Evolutionary conservation across 2,888 invertebrate genomes (phyloP), one percentile per base, ranked within the genome.

Genomic region (Chymomyza caudatula): DNA sequence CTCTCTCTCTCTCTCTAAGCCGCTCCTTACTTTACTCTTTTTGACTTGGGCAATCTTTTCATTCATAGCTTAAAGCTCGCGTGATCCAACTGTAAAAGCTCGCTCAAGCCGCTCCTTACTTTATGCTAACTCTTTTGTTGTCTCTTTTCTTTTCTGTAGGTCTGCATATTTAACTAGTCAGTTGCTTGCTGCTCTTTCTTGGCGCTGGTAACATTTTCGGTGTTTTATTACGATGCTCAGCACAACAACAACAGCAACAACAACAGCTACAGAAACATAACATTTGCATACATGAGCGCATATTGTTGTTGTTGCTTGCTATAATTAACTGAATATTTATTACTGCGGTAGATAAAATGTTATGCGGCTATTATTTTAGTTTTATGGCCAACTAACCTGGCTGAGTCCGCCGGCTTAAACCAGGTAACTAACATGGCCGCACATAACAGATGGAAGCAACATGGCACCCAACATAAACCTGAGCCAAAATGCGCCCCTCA

Each of bases 341-440:
- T 82, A 82, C 82, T 82, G 82, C 82, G 82, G 82, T 82, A 86
- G 86, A 82, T 82, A 82, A 86, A 86, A 84, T 86, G 82, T 77
- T 84, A 86, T 82, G 85, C 86, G 72, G 82, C 82, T 77, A 81
- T 86, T 82, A 82, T 86, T 82, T 84, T 78, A 84, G 82, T 82
- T 82, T 82, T 81, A 86, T 81, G 85, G 81, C 65, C 71, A 62
- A 47, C 11, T 49, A 42, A 42, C 37, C 29, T 17, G 42, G 29
- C 42, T 55, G 37, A 37, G 37, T 20, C 29, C 15, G 3, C 57
- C 20, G 22, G 15, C n/a, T 37, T 8, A n/a, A 22, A 37, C 42
- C 52, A n/a, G 59, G 19, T 29, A 51, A 58, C 60, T 59, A 67
- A 47, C 52, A 59, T 37, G 29, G 29, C 29, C 29, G 11, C 29